These are phyloP conservation scores for Sebastes trivittatus DNA, from an alignment of 2,797 vertebrate species.

Conservation along the genomic window DNA sequence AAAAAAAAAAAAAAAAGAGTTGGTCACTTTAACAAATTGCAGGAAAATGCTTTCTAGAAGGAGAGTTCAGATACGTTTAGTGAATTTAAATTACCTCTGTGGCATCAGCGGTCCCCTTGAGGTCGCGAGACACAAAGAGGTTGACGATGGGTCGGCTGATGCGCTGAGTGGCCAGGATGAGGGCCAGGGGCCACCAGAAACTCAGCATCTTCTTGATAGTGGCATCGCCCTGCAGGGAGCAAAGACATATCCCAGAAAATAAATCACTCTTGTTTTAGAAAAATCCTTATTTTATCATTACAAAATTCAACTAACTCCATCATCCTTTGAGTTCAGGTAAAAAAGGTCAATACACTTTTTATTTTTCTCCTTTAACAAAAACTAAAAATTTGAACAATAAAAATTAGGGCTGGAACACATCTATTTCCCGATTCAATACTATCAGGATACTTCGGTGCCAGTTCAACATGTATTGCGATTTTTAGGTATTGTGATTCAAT, in stretches of 20 bases:
- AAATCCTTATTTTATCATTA: not conserved
- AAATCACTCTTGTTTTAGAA: not conserved
- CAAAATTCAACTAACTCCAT: not conserved
- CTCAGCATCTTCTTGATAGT: conserved; percentile 96
- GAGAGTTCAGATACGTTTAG: not conserved
- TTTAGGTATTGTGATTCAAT: no score
- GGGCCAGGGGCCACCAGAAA: conserved; percentile 99
- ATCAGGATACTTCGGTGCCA: no score
- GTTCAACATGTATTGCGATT: no score
- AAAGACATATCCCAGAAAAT: not conserved
- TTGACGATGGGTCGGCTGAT: conserved; percentile 98
- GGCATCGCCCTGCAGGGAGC: conserved; percentile 89
- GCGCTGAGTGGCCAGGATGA: conserved; percentile 96
- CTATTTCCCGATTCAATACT: no score
- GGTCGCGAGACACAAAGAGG: conserved; percentile 97
- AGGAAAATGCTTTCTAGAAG: not conserved
- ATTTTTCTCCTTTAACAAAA: not conserved
- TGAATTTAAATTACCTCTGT: conserved; percentile 85
- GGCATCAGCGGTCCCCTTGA: conserved; percentile 89
- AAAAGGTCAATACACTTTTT: no score
- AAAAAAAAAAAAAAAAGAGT: not conserved
- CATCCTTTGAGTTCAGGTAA: no score
- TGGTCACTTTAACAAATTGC: not conserved
- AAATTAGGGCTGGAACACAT: no score
- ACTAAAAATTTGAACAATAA: no score